Evolutionary conservation across 2,888 invertebrate species (phyloP), one percentile per base, ranked within the genome.

Genomic region (Sinopyrophorus schimmeli): DNA sequence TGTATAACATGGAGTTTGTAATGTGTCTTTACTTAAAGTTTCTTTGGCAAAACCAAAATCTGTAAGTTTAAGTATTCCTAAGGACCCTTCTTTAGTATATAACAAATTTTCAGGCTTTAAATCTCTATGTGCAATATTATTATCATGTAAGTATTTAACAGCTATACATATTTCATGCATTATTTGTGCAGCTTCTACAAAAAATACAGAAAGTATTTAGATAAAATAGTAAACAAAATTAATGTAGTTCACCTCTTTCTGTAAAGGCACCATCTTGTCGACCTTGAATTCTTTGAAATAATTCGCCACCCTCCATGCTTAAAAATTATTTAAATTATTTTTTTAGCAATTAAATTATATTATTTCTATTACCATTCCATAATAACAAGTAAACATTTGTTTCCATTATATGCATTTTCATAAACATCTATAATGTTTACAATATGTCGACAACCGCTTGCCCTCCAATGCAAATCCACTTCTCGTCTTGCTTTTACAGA

Each of bases 1-100:
- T 5, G 99, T 99, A 67, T 98, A 99, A 70, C 99, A 99, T 0
- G 99, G 98, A 0, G 99, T 99, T 72, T 96, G 93, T 43, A 99
- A 74, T 0, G 93, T 91, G 63, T 94, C 92, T 40, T 89, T 88
- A 10, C 84, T 80, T 11, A 81, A 69, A 0, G 92, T 93, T 74
- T 95, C 94, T 73, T 99, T 99, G 7, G 99, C 98, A 77, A 99
- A 99, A 5, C 99, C 99, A 74, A 99, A 99, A 77, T 99, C 99
- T 1, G 98, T 99, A 64, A 99, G 76, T 74, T 99, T 99, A 53
- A 99, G 80, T 48, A 88, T 79, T n/a, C 90, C 95, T 66, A 81
- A 80, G 9, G 80, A 80, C 58, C 82, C 86, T 70, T 76, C 80
- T 63, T 80, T 86, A 12, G 92, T 87, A 74, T 96, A 98, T 1